Evolutionary conservation across 2,888 invertebrate genomes (phyloP).

Genomic region (Agrotis ipsilon): DNA sequence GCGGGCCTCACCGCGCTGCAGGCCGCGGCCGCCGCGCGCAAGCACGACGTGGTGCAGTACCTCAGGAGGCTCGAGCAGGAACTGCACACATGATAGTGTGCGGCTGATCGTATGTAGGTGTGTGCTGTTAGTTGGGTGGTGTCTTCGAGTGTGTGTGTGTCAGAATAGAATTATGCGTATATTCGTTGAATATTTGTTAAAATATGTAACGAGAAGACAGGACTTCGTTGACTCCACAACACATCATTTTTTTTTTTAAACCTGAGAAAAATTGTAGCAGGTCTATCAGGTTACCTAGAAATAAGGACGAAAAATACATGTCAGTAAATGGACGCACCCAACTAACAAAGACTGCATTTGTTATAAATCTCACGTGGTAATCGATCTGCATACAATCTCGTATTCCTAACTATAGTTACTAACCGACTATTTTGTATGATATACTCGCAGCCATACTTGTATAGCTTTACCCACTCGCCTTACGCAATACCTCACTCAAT

Average conservation of each 20-base stretch:
- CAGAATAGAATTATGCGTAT: too few species aligned
- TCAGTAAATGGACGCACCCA: neutral
- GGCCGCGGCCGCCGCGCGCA: constrained; percentile 90
- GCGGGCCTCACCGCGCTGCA: constrained; percentile 92
- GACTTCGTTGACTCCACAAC: too few species aligned
- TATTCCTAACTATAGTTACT: constrained; percentile 66
- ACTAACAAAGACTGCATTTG: constrained; percentile 35
- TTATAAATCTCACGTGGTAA: constrained; percentile 50
- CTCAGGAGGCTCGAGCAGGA: constrained; percentile 63
- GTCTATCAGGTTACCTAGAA: neutral
- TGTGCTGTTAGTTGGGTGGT: neutral
- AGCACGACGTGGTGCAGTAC: constrained; percentile 86
- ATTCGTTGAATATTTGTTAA: too few species aligned
- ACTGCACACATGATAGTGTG: constrained; percentile 3
- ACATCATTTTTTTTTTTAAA: too few species aligned
- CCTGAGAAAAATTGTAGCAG: neutral
- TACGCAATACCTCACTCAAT: constrained; percentile 76
- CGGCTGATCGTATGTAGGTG: neutral
- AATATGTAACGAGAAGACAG: too few species aligned
- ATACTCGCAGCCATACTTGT: constrained; percentile 68
- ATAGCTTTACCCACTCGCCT: constrained; percentile 76
- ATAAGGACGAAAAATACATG: too few species aligned
- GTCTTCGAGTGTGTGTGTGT: neutral
- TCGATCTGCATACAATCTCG: constrained; percentile 67
- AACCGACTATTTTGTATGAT: constrained; percentile 71